Percentiles rank a stretch among this genome's conserved stretches.
These are phyloP conservation scores for Delichon dasypus DNA, from an alignment of 2,797 vertebrate species.

Conservation along the genomic window DNA sequence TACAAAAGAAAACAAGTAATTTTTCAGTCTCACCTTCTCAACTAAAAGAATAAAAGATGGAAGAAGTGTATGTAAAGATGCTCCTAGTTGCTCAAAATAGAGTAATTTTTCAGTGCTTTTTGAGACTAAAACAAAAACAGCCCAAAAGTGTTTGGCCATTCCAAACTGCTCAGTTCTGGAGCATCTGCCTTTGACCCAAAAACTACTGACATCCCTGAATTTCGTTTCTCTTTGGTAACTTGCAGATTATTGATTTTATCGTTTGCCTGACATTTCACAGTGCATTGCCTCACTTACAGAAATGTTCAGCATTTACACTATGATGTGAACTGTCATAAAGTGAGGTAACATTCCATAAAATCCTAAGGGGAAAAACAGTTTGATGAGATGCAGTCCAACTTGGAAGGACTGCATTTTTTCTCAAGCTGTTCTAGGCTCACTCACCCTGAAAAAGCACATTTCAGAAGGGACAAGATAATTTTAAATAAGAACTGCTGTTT, in stretches of 20 bases:
- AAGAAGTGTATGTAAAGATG: neutral
- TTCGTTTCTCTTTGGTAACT: constrained; percentile 62
- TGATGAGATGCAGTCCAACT: constrained; percentile 55
- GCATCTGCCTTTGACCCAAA: constrained; percentile 41
- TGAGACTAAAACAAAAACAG: constrained; percentile 1
- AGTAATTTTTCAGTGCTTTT: neutral
- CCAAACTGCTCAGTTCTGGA: neutral
- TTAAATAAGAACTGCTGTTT: constrained; percentile 4
- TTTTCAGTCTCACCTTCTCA: neutral
- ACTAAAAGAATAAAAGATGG: neutral
- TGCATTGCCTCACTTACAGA: constrained; percentile 63
- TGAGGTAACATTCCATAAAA: constrained; percentile 72
- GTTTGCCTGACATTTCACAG: constrained; percentile 69
- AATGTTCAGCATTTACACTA: constrained; percentile 54
- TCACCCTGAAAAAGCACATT: constrained; percentile 52
- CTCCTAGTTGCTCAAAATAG: neutral
- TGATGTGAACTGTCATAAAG: constrained; percentile 69
- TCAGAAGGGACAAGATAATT: constrained; percentile 27
- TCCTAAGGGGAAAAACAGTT: constrained; percentile 66
- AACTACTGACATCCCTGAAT: constrained; percentile 26
- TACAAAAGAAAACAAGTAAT: constrained; percentile 21
- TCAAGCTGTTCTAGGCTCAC: constrained; percentile 22
- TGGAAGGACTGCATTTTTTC: constrained; percentile 51
- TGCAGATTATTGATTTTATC: constrained; percentile 70
- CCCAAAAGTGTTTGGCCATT: neutral